phyloP scores from a whole-genome alignment of 2,888 invertebrate species.

The Fragum sueziense region DNA sequence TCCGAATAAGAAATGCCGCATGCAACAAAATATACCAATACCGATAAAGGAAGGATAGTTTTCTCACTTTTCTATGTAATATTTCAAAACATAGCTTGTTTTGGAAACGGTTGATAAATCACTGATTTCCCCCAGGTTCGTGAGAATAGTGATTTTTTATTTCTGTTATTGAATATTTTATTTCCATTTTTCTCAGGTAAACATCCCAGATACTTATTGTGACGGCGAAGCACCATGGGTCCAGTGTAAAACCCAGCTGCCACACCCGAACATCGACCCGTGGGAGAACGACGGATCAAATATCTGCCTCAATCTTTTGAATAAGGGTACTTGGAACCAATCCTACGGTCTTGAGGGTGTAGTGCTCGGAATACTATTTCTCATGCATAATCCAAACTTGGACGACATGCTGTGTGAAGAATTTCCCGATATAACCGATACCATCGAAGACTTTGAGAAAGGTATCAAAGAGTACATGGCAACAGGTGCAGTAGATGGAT shows the following conservation, averaged over 20 bases:
- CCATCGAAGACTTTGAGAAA: conserved; percentile 14
- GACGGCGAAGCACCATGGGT: conserved; percentile 16
- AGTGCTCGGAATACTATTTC: conserved; percentile 34
- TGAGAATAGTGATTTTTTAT: too few species aligned
- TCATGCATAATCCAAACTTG: conserved; percentile 40
- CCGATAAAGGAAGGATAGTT: too few species aligned
- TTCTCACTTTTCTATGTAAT: too few species aligned
- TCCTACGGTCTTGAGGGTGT: conserved; percentile 33
- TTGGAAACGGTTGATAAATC: too few species aligned
- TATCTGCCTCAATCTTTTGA: conserved; percentile 43
- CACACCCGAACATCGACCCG: conserved; percentile 49
- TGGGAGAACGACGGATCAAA: conserved; percentile 9
- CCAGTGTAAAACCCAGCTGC: conserved; percentile 41
- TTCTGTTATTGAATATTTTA: too few species aligned
- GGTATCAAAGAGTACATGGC: conserved; percentile 38
- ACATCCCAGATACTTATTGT: not conserved
- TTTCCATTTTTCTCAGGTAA: too few species aligned
- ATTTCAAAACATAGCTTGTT: too few species aligned
- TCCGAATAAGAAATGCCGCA: too few species aligned
- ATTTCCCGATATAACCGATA: conserved; percentile 15
- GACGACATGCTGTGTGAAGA: conserved; percentile 26
- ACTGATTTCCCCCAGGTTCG: too few species aligned
- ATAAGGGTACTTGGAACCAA: conserved; percentile 12
- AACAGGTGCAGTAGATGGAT: conserved; percentile 30
- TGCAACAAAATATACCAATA: too few species aligned